Evolutionary conservation across 1,140 invertebrate species (phyloP).

Genomic region (Calliopsis andreniformis): DNA sequence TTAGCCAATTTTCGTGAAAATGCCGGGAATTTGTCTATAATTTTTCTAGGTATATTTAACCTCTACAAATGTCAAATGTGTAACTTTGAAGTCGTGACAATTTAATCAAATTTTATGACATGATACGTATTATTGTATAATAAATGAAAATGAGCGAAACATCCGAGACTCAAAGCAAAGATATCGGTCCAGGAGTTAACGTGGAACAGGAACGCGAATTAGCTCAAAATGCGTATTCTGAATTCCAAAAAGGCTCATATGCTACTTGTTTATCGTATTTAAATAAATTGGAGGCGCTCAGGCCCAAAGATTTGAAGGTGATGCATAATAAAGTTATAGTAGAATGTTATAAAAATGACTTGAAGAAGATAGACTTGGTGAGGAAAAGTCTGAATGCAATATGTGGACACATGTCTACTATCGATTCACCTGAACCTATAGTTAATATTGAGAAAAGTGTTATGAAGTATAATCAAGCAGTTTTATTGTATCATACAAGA

Average conservation of each 20-base stretch:
- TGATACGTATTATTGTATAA: not conserved
- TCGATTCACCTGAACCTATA: constrained; percentile 81
- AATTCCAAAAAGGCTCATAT: constrained; percentile 84
- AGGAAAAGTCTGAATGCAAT: constrained; percentile 85
- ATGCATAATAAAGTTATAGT: constrained; percentile 88
- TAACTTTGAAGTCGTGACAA: not conserved
- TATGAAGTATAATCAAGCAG: constrained; percentile 90
- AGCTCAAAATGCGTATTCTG: constrained; percentile 82
- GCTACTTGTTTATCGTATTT: constrained; percentile 83
- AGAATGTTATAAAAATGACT: constrained; percentile 87
- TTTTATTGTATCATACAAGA: constrained; percentile 89
- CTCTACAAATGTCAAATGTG: constrained; percentile 17
- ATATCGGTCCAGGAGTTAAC: constrained; percentile 65
- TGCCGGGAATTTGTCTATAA: not conserved
- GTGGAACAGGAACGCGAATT: constrained; percentile 83
- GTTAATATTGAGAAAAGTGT: constrained; percentile 88
- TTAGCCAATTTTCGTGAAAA: not conserved
- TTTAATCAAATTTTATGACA: not conserved
- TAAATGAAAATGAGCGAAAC: constrained; percentile 65
- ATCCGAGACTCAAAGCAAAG: constrained; percentile 64
- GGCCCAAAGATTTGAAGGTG: constrained; percentile 86
- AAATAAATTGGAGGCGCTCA: constrained; percentile 83
- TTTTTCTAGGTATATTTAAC: constrained; percentile 18
- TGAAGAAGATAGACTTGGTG: constrained; percentile 88
- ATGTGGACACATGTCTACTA: constrained; percentile 82